Conservation (phyloP, 2,888 invertebrate genomes). For the Pycnomerus fuliginosus region DNA sequence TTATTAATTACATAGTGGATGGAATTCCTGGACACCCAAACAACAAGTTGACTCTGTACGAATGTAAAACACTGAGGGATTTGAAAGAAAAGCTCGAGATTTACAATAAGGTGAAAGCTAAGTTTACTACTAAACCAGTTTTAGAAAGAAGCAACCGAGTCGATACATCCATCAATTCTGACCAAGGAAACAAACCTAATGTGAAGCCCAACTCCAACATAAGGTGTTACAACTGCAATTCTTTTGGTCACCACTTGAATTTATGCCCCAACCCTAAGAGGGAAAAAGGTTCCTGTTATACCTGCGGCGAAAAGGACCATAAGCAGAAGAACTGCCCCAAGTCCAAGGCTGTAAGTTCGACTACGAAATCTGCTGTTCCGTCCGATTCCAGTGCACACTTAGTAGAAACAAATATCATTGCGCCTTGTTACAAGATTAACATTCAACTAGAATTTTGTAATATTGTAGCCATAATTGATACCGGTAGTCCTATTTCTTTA, state of each 20-base stretch:
- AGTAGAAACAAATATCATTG: background rate
- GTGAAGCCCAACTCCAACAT: too few relatives aligned
- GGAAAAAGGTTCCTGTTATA: constrained; percentile 5
- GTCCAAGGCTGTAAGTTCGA: too few relatives aligned
- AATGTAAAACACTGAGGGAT: constrained; percentile 21
- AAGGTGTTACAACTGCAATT: constrained; percentile 23
- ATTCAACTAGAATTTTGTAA: background rate
- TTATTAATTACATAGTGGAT: constrained; percentile 43
- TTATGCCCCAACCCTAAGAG: constrained; percentile 9
- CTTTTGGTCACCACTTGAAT: constrained; percentile 14
- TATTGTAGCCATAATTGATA: constrained; percentile 7
- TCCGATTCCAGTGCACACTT: background rate
- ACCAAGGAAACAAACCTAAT: constrained; percentile 1
- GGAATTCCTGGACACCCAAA: constrained; percentile 24
- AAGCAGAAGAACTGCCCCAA: constrained; percentile 10
- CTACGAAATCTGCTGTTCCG: too few relatives aligned
- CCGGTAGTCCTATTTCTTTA: constrained; percentile 13
- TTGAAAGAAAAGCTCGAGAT: constrained; percentile 27
- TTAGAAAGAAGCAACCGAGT: background rate
- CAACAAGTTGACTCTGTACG: constrained; percentile 28
- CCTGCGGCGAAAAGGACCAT: constrained; percentile 21
- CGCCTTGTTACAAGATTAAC: background rate
- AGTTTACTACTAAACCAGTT: background rate
- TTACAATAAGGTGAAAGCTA: constrained; percentile 18
- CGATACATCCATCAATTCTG: background rate